Evolutionary conservation across 2,888 invertebrate genomes (phyloP).

Genomic region (Hemicrepidius hirtus): DNA sequence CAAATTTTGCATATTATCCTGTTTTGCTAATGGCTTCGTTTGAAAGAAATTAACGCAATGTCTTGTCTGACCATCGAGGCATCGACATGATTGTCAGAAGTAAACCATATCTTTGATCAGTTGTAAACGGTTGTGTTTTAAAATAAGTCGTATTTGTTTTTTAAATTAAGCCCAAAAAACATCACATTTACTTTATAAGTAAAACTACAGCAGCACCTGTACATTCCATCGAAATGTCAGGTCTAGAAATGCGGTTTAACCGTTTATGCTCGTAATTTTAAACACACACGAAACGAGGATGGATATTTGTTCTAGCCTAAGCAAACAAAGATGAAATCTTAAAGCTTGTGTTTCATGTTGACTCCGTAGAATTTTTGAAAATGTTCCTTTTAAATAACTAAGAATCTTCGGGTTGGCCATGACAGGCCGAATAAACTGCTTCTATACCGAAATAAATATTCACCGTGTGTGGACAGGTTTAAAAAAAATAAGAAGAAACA

Average conservation of each 20-base stretch:
- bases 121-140: too few relatives aligned
- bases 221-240: constrained; percentile 42
- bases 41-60: too few relatives aligned
- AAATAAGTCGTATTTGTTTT: constrained; percentile 2
- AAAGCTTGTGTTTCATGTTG: constrained; percentile 20
- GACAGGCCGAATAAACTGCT: constrained; percentile 26
- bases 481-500: constrained; percentile 17
- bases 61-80: too few relatives aligned
- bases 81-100: too few relatives aligned
- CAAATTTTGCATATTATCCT: too few relatives aligned
- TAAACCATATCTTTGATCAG: too few relatives aligned
- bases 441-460: constrained; percentile 28
- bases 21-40: too few relatives aligned
- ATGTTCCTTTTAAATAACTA: constrained; percentile 37
- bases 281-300: constrained; percentile 40
- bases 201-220: constrained; percentile 39
- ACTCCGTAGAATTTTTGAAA: constrained; percentile 13
- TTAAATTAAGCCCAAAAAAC: constrained; percentile 18
- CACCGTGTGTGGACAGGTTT: constrained; percentile 27
- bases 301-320: constrained; percentile 29
- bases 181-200: constrained; percentile 34
- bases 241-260: constrained; percentile 41
- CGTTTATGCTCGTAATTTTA: constrained; percentile 40
- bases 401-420: constrained; percentile 26
- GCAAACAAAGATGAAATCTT: constrained; percentile 36